Conservation (phyloP, 2,797 vertebrate genomes). For the Siniperca scherzeri region DNA sequence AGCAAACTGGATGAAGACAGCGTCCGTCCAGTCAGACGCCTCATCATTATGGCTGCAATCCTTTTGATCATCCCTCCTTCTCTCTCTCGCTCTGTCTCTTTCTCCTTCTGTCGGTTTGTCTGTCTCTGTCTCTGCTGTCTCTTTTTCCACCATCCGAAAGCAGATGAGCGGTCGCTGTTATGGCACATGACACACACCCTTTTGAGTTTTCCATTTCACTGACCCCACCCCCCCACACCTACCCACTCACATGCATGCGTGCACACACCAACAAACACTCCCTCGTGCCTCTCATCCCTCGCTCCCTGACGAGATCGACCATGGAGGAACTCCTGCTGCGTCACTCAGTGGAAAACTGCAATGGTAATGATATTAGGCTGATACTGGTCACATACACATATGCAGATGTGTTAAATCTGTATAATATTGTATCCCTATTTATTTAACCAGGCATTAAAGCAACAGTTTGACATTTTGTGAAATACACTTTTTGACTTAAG, state of each 20-base stretch:
- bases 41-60: constrained; percentile 75
- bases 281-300: constrained; percentile 34
- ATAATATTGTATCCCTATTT: neutral
- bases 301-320: constrained; percentile 24
- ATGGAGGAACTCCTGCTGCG: constrained; percentile 33
- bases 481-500: neutral
- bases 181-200: constrained; percentile 69
- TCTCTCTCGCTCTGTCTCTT: constrained; percentile 19
- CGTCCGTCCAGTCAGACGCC: constrained; percentile 71
- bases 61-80: constrained; percentile 79
- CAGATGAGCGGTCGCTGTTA: constrained; percentile 63
- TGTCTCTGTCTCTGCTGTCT: constrained; percentile 60
- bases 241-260: constrained; percentile 31
- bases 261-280: constrained; percentile 20
- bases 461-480: neutral
- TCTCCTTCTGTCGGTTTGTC: constrained; percentile 51
- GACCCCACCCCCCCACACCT: constrained; percentile 31
- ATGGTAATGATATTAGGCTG: constrained; percentile 40
- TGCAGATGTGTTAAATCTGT: neutral
- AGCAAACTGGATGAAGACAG: constrained; percentile 81
- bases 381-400: constrained; percentile 3
- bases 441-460: constrained; percentile 21
- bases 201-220: constrained; percentile 74
- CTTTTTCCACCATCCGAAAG: constrained; percentile 42
- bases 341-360: constrained; percentile 51